phyloP scores from a whole-genome alignment of 2,888 invertebrate species.

The Oligia strigilis region DNA sequence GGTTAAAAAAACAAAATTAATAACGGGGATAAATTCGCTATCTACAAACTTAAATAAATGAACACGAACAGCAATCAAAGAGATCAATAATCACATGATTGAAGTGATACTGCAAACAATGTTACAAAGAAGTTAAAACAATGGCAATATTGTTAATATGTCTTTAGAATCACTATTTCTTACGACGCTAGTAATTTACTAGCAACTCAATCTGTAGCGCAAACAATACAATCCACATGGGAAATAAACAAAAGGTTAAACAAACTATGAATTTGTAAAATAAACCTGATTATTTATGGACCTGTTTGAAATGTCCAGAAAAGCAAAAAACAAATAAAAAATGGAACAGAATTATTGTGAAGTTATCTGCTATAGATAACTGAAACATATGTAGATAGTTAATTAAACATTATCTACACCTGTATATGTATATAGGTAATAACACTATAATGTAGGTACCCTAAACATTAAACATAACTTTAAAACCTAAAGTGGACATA shows the following conservation, averaged over 20 bases:
- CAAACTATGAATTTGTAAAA: conserved; percentile 14
- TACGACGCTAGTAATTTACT: conserved; percentile 16
- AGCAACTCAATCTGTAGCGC: conserved; percentile 26
- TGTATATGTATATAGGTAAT: background rate
- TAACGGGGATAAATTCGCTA: background rate
- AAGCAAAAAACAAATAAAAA: background rate
- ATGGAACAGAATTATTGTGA: background rate
- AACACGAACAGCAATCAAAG: conserved; percentile 3
- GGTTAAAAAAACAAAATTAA: background rate
- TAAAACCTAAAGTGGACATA: conserved; percentile 41
- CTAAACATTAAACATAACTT: background rate
- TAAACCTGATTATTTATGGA: background rate
- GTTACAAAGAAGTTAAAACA: conserved; percentile 32
- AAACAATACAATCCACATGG: conserved; percentile 46
- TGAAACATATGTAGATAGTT: background rate
- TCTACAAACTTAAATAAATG: conserved; percentile 3
- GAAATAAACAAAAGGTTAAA: conserved; percentile 16
- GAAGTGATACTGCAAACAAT: conserved; percentile 22
- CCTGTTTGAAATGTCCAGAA: background rate
- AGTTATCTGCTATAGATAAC: background rate
- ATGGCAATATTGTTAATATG: conserved; percentile 28
- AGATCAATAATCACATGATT: conserved; percentile 6
- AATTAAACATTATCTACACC: too few relatives aligned
- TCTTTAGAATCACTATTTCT: conserved; percentile 32
- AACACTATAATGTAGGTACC: background rate